phyloP scores from a whole-genome alignment of 2,888 invertebrate species.

The Leistus spinibarbis region DNA sequence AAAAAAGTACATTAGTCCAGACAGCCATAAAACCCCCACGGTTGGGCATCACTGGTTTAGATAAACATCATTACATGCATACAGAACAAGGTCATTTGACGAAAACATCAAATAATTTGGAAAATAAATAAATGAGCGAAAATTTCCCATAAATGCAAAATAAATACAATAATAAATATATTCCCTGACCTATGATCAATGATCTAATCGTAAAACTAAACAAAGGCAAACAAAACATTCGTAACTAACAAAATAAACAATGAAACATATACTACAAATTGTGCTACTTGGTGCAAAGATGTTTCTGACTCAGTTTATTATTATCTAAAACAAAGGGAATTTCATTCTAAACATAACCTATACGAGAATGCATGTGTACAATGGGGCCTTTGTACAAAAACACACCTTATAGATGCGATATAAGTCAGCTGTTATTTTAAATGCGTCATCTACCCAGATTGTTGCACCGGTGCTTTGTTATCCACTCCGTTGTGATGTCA shows the following conservation, averaged over 20 bases:
- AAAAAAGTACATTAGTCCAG: background rate
- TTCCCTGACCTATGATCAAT: constrained; percentile 29
- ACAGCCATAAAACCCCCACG: background rate
- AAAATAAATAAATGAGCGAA: background rate
- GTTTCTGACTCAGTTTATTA: constrained; percentile 14
- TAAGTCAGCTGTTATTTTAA: constrained; percentile 6
- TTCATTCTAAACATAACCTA: background rate
- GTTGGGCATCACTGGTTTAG: background rate
- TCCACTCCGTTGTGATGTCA: constrained; percentile 18
- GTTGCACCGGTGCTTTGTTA: background rate
- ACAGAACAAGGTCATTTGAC: background rate
- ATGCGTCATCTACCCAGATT: too few species aligned
- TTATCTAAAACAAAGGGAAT: constrained; percentile 16
- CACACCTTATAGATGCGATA: constrained; percentile 10
- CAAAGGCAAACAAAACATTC: constrained; percentile 14
- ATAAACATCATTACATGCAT: background rate
- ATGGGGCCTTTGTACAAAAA: too few species aligned
- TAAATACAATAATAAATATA: background rate
- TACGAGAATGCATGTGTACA: too few species aligned
- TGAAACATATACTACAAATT: constrained; percentile 7
- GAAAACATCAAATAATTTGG: background rate
- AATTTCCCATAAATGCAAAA: background rate
- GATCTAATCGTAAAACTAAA: constrained; percentile 13
- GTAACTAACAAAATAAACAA: background rate
- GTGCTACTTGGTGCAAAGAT: background rate